Percentiles rank a stretch among this genome's conserved stretches.
phyloP scores from a whole-genome alignment of 2,113 vertebrate genomes.

The Chaetodon trifascialis region DNA sequence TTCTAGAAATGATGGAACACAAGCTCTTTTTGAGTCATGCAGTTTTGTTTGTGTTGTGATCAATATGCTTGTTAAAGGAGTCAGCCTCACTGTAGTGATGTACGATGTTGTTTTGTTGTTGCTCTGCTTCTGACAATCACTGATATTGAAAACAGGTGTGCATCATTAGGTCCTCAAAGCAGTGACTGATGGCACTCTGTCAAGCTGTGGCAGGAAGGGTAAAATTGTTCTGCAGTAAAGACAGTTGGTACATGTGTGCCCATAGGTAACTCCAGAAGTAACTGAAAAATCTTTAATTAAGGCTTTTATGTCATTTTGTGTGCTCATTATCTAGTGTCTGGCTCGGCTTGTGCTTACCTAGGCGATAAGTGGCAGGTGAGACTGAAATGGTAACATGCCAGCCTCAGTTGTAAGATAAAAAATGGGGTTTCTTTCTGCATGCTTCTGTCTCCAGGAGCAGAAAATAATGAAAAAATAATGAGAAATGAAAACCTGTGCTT shows the following conservation, averaged over 20 bases:
- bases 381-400: not conserved
- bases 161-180: conserved; percentile 4
- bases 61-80: not conserved
- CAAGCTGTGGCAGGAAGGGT: not conserved
- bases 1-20: not conserved
- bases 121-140: not conserved
- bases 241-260: not conserved
- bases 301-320: not conserved
- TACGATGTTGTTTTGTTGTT: conserved; percentile 2
- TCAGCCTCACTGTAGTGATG: conserved; percentile 8
- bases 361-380: not conserved
- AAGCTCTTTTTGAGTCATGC: not conserved
- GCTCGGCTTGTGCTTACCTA: no score
- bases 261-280: not conserved
- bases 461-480: no score
- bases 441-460: no score
- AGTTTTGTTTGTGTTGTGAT: not conserved
- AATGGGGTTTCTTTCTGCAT: no score
- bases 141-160: conserved; percentile 8
- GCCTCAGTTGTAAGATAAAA: not conserved
- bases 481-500: no score
- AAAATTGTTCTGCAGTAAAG: not conserved
- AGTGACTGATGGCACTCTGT: conserved; percentile 8
- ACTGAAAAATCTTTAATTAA: not conserved
- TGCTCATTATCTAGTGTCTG: not conserved